Evolutionary conservation across 2,888 invertebrate species (phyloP).

Genomic region (Parnassius glacialis): DNA sequence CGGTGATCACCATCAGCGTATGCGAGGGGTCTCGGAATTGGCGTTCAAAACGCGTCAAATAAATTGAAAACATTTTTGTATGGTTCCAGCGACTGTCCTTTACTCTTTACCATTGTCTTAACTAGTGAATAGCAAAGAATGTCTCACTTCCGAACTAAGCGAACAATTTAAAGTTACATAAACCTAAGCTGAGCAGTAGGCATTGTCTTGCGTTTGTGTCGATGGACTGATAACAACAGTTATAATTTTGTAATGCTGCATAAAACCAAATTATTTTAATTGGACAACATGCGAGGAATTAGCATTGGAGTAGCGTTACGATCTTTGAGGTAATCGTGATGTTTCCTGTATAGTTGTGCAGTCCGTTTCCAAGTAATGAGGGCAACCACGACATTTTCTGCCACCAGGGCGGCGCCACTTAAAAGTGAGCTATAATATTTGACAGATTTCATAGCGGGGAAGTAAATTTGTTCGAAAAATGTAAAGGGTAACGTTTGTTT

Average conservation of each 20-base stretch:
- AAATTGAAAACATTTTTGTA: background rate
- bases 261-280: slow-evolving; percentile 14
- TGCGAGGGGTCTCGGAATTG: no score
- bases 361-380: no score
- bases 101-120: background rate
- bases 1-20: no score
- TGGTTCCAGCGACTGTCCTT: background rate
- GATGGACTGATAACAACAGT: slow-evolving; percentile 9
- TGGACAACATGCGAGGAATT: slow-evolving; percentile 13
- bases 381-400: no score
- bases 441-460: no score
- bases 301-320: background rate
- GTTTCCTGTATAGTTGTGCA: background rate
- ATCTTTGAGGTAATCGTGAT: background rate
- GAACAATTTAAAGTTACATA: slow-evolving; percentile 3
- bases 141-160: slow-evolving; percentile 1
- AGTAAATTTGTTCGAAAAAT: no score
- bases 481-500: no score
- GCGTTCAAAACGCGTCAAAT: no score
- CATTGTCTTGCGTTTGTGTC: slow-evolving; percentile 4
- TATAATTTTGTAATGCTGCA: background rate
- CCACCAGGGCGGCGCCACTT: no score
- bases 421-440: no score
- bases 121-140: background rate
- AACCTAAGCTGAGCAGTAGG: background rate